These are phyloP conservation scores for Drosophila mulleri DNA, from an alignment of 2,888 invertebrate genomes.

Conservation along the genomic window DNA sequence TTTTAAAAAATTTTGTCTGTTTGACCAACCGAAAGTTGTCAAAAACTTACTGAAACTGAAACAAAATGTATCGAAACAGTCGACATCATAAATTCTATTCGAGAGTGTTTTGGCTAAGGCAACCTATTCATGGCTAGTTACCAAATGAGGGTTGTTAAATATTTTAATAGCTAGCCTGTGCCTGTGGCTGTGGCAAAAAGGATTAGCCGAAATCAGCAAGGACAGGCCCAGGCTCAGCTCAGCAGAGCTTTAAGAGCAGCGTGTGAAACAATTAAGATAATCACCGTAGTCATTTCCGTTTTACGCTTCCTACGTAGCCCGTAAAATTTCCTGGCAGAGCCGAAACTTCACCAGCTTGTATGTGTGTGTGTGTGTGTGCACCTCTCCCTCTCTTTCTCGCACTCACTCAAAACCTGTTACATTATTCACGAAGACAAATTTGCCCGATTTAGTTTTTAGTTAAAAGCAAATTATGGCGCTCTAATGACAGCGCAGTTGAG, in stretches of 20 bases:
- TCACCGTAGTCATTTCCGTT: conserved; percentile 77
- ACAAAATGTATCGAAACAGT: neutral
- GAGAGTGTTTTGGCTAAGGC: neutral
- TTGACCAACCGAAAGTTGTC: conserved; percentile 22
- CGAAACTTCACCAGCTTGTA: conserved; percentile 7
- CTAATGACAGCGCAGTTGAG: conserved; percentile 42
- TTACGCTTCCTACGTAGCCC: conserved; percentile 31
- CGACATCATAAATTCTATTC: neutral
- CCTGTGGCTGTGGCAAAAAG: conserved; percentile 45
- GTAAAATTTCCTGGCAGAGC: conserved; percentile 19
- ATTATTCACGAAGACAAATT: conserved; percentile 76
- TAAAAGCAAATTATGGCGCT: conserved; percentile 77
- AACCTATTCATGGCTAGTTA: conserved; percentile 5
- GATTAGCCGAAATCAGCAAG: conserved; percentile 54
- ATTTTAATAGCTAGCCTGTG: conserved; percentile 56
- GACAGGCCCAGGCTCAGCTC: conserved; percentile 6
- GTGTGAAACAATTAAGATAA: conserved; percentile 80
- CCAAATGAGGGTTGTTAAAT: conserved; percentile 64
- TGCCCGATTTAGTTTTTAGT: conserved; percentile 77
- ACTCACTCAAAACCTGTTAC: conserved; percentile 28
- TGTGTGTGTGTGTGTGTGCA: neutral
- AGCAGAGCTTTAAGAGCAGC: conserved; percentile 18
- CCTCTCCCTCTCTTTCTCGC: neutral
- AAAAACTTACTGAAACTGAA: neutral
- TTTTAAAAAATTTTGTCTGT: conserved; percentile 31